Evolutionary conservation across 64 coral and sea anemone genomes (phyloP), one percentile per base, ranked within the genome.

Genomic region (Trachythela sp.): DNA sequence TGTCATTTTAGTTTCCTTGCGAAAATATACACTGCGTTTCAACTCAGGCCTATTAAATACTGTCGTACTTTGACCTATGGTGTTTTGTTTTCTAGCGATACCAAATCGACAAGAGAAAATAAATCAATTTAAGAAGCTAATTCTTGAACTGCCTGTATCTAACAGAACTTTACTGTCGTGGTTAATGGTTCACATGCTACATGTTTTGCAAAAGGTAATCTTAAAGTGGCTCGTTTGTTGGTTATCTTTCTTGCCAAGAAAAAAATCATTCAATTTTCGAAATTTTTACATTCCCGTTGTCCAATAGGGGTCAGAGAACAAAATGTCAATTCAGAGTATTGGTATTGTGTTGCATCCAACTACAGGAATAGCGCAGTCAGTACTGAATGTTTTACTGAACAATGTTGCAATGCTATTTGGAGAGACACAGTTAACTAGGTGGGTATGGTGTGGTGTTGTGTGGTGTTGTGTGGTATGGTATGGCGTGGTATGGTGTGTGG

Each of bases 71-170:
- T n/a, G n/a, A n/a, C 4, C 42, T 45, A 45, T 11, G 42, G 42
- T 45, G 11, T 11, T 45, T 45, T 80, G 6, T 80, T 39, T 80
- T 36, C 30, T 80, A 80, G 75, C 75, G 13, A 39, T 39, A 36
- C 75, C 75, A 35, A 80, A 37, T 39, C 75, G 75, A 80, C 75
- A 80, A 36, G 75, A 80, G 33, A 80, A 80, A 80, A 80, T 80
- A n/a, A 80, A 80, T 80, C 75, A 39, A 14, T 80, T 80, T 80
- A 35, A 37, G 33, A 80, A 80, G 4, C 34, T 80, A 36, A 80
- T 80, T 35, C 75, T 38, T 38, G 75, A 80, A 80, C 37, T 80
- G 6, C 75, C 75, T 38, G 30, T 22, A 30, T 18, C 33, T 9
- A 80, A 80, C 75, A 35, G 75, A 80, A 80, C 75, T 38, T 80